Evolutionary conservation across 2,888 invertebrate species (phyloP).

Genomic region (Keiferia lycopersicella): DNA sequence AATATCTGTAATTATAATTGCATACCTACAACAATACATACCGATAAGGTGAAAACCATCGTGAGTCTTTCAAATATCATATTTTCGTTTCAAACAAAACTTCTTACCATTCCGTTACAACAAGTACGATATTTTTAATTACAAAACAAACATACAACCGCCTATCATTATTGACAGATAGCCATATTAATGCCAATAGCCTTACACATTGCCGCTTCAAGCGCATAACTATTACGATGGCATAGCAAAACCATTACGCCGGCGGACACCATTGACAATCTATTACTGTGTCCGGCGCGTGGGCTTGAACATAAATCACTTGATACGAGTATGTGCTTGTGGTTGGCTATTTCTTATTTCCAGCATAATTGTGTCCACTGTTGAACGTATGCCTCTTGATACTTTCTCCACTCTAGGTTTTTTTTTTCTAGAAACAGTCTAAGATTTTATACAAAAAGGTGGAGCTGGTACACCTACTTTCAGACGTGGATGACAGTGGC

Average conservation of each 20-base stretch:
- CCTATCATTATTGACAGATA: background rate
- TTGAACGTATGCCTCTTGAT: too few species aligned
- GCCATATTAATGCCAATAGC: background rate
- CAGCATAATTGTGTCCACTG: too few species aligned
- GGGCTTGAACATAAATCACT: background rate
- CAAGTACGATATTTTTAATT: background rate
- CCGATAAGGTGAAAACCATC: too few species aligned
- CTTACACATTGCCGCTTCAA: background rate
- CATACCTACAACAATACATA: too few species aligned
- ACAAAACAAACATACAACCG: background rate
- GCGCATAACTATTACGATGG: conserved; percentile 34
- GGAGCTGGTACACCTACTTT: background rate
- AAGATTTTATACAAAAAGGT: background rate
- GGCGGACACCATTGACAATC: conserved; percentile 3
- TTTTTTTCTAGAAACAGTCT: too few species aligned
- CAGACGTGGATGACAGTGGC: background rate
- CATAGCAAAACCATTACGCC: conserved; percentile 38
- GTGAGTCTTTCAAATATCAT: too few species aligned
- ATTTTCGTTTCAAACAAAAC: too few species aligned
- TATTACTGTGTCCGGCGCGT: conserved; percentile 5
- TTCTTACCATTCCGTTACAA: too few species aligned
- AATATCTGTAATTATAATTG: conserved; percentile 3
- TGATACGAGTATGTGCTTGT: background rate
- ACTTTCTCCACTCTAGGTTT: too few species aligned
- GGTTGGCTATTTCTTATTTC: background rate